Base-by-base conservation (phyloP, 2,113 vertebrate genomes). In the Pedetes capensis region DNA sequence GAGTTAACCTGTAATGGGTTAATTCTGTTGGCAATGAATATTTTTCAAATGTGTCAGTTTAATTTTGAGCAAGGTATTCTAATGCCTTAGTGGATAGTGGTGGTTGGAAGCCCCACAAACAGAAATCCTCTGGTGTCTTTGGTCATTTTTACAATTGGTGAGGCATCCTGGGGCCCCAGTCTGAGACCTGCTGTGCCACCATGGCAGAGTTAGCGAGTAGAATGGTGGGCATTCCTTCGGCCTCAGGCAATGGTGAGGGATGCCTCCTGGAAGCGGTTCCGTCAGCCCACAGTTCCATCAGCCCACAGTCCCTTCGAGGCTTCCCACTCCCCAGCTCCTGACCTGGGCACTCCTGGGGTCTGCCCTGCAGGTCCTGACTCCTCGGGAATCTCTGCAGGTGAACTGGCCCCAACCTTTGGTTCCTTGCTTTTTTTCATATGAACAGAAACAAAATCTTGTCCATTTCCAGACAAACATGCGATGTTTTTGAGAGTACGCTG, bases 351-450 rank as follows among this genome's bases (percentile, higher is more conserved):
- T 22, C 47, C 0, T 2, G 1, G 5, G 25, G 14, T 22, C 20
- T 71, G 0, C 4, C 37, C 5, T 13, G 29, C 11, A 5, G 0
- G 29, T 44, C 53, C 47, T 0, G 0, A 29, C 1, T 37, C 22
- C 6, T 9, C 37, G 29, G 27, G 42, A 20, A 7, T 44, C n/a
- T 32, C 20, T 34, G 39, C 17, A 23, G 0, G 2, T 3, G 12
- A 1, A 37, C 9, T 1, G 49, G 59, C 27, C 80, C 10, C 5
- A 16, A 61, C 69, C 27, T 37, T 61, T 14, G 9, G 72, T 29
- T 10, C 20, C 20, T 20, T 27, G 78, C 42, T 37, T 57, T 59
- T n/a, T 68, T 59, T 78, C 55, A 29, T 5, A 3, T 25, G 72
- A 59, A 22, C 27, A 37, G 71, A 75, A 51, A 94, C n/a, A 57